These are phyloP conservation scores for Amia ocellicauda DNA, from an alignment of 2,113 vertebrate species.

Conservation along the genomic window DNA sequence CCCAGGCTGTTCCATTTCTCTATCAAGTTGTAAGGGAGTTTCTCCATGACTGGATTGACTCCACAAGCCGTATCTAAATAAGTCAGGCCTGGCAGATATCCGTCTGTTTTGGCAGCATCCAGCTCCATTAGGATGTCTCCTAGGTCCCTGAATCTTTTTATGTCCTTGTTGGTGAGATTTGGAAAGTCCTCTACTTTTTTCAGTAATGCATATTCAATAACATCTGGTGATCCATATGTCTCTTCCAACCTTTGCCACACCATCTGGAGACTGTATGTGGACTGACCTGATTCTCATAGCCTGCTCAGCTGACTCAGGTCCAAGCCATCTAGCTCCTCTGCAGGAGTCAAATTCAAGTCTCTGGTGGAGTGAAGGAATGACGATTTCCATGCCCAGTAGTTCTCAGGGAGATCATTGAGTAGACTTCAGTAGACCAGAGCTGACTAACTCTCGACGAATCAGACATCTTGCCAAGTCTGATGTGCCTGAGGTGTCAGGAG, in stretches of 20 bases:
- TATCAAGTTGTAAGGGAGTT: constrained; percentile 19
- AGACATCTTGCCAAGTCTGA: background rate
- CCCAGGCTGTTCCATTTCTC: constrained; percentile 20
- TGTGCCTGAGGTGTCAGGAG: background rate
- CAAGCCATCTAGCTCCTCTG: constrained; percentile 10
- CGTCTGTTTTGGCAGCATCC: constrained; percentile 10
- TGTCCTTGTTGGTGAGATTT: constrained; percentile 19
- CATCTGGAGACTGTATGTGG: constrained; percentile 2
- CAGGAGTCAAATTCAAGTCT: background rate
- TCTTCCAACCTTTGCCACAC: constrained; percentile 16
- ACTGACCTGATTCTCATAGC: constrained; percentile 4
- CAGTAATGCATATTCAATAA: constrained; percentile 18
- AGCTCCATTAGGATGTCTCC: constrained; percentile 12
- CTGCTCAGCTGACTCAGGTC: constrained; percentile 1
- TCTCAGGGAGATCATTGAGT: background rate
- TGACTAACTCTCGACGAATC: background rate
- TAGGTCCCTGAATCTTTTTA: constrained; percentile 9
- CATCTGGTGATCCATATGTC: constrained; percentile 12
- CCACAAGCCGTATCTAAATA: constrained; percentile 26
- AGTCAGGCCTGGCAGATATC: constrained; percentile 3
- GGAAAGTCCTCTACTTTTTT: constrained; percentile 22
- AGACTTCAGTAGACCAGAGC: background rate
- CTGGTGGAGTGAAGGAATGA: background rate
- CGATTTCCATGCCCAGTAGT: background rate
- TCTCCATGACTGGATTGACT: constrained; percentile 25